These are phyloP conservation scores for Agapornis canus DNA, from an alignment of 2,797 vertebrate genomes.

Conservation along the genomic window DNA sequence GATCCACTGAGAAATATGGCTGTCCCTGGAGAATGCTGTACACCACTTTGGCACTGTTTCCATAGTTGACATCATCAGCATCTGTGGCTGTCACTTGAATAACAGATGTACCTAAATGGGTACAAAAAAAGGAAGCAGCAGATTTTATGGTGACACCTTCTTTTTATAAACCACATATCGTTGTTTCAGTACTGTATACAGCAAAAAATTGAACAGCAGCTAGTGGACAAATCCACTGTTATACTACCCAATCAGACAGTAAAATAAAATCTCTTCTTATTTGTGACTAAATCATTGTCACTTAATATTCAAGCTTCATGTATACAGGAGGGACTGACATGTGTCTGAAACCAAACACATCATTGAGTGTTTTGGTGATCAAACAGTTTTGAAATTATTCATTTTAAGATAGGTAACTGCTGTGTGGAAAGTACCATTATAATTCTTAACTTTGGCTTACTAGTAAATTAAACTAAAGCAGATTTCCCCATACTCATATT, in stretches of 20 bases:
- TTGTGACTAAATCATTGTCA: not conserved
- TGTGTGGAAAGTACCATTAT: not conserved
- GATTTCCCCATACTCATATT: not conserved
- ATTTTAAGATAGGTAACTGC: not conserved
- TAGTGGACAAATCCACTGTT: not conserved
- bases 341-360: not conserved
- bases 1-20: slow-evolving; percentile 96
- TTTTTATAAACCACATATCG: not conserved
- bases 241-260: not conserved
- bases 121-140: slow-evolving; percentile 13
- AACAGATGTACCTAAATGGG: slow-evolving; percentile 88
- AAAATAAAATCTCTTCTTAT: not conserved
- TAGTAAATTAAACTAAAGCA: not conserved
- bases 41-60: slow-evolving; percentile 95
- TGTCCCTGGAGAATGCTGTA: slow-evolving; percentile 97
- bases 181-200: not conserved
- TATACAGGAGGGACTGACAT: not conserved
- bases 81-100: slow-evolving; percentile 91
- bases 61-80: slow-evolving; percentile 92
- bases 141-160: not conserved
- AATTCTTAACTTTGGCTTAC: not conserved
- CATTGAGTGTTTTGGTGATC: not conserved
- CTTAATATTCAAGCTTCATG: not conserved
- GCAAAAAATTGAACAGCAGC: not conserved
- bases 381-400: not conserved